phyloP scores from a whole-genome alignment of 2,113 vertebrate genomes.

The Cinclus cinclus region DNA sequence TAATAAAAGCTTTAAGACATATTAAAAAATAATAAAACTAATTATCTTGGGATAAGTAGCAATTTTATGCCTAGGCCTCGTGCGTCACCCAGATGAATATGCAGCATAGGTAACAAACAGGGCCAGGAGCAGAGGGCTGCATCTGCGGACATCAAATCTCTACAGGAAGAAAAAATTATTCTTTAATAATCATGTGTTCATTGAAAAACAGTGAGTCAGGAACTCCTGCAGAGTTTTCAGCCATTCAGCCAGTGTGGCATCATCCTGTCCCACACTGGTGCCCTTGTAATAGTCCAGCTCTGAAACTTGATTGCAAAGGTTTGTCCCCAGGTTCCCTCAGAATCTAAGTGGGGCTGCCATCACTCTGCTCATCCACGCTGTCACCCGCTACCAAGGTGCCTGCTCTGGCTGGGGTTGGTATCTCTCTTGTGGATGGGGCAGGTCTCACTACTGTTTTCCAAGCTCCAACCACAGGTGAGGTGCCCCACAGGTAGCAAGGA shows the following conservation, averaged over 20 bases:
- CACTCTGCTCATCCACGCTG: neutral
- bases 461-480: neutral
- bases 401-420: neutral
- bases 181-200: neutral
- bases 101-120: neutral
- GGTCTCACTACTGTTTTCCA: neutral
- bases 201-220: neutral
- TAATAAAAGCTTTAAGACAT: neutral
- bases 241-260: neutral
- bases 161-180: neutral
- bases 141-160: neutral
- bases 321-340: neutral
- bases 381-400: neutral
- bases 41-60: neutral
- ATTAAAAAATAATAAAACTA: neutral
- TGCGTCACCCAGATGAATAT: neutral
- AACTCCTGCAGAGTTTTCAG: neutral
- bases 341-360: neutral
- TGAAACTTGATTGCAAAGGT: neutral
- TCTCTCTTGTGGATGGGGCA: neutral
- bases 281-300: neutral
- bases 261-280: neutral
- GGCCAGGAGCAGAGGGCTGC: neutral
- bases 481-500: rapidly evolving
- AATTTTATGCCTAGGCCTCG: neutral